phyloP scores from a whole-genome alignment of 2,888 invertebrate species.

The Drosophila mercatorum region DNA sequence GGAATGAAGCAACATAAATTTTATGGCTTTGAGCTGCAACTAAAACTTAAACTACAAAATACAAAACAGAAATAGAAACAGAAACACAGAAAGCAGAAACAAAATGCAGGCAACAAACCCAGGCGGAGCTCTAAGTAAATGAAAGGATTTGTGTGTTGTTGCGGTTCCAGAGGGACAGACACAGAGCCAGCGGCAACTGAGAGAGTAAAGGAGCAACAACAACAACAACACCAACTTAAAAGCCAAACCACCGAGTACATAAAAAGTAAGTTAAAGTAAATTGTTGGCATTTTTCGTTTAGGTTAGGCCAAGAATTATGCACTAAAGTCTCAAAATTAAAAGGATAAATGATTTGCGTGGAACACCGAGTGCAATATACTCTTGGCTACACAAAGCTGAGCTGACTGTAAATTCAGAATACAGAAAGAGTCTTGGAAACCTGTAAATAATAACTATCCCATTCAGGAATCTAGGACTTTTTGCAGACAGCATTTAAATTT shows the following conservation, averaged over 20 bases:
- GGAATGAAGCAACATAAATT: conserved; percentile 79
- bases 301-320: conserved; percentile 69
- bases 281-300: conserved; percentile 78
- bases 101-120: conserved; percentile 20
- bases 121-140: conserved; percentile 41
- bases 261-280: conserved; percentile 79
- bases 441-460: too few relatives aligned
- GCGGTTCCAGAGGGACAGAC: conserved; percentile 31
- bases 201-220: conserved; percentile 7
- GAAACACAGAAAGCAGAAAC: conserved; percentile 17
- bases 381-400: background rate
- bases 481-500: background rate
- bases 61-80: conserved; percentile 20
- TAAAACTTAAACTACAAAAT: conserved; percentile 51
- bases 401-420: conserved; percentile 1
- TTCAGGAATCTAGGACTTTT: too few relatives aligned
- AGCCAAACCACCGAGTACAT: conserved; percentile 77
- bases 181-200: background rate
- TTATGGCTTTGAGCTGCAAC: conserved; percentile 63
- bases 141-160: conserved; percentile 71
- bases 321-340: conserved; percentile 38
- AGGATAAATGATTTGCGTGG: conserved; percentile 13
- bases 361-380: conserved; percentile 35
- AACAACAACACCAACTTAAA: conserved; percentile 43
- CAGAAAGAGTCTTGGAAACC: background rate